Conservation (phyloP, 2,797 vertebrate genomes). For the Esox masquinongy region DNA sequence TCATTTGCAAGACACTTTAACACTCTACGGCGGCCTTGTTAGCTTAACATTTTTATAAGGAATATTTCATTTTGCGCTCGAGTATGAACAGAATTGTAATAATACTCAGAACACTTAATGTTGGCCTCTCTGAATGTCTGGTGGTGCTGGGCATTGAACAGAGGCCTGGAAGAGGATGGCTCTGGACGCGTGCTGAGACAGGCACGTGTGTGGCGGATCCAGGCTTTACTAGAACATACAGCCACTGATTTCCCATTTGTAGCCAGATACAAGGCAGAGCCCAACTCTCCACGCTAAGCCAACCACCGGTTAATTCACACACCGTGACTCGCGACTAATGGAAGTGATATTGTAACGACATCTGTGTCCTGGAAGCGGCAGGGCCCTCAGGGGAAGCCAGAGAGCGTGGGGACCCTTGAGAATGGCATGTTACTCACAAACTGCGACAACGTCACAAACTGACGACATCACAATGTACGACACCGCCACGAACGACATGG, state of each 20-base stretch:
- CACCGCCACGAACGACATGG: background rate
- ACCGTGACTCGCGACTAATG: constrained; percentile 42
- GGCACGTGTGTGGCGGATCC: constrained; percentile 60
- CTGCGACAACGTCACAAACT: constrained; percentile 12
- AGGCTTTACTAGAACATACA: constrained; percentile 46
- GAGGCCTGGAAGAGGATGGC: constrained; percentile 56
- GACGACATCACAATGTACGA: constrained; percentile 29
- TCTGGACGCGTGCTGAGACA: constrained; percentile 52
- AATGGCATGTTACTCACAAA: constrained; percentile 37
- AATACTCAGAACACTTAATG: no score
- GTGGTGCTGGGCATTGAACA: no score
- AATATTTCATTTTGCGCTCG: no score
- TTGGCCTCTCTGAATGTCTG: no score
- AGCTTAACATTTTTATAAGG: no score
- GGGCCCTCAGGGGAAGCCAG: constrained; percentile 16
- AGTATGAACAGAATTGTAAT: no score
- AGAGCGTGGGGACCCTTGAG: constrained; percentile 27
- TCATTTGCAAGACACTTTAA: no score
- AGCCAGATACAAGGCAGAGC: constrained; percentile 49
- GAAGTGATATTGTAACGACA: constrained; percentile 59
- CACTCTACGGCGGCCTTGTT: no score
- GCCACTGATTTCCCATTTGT: constrained; percentile 16
- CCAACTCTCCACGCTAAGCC: constrained; percentile 44
- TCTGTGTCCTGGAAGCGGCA: constrained; percentile 27
- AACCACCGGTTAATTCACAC: constrained; percentile 28